Evolutionary conservation across 1,140 invertebrate genomes (phyloP), one percentile per base, ranked within the genome.

Genomic region (Chrysomallon squamiferum): DNA sequence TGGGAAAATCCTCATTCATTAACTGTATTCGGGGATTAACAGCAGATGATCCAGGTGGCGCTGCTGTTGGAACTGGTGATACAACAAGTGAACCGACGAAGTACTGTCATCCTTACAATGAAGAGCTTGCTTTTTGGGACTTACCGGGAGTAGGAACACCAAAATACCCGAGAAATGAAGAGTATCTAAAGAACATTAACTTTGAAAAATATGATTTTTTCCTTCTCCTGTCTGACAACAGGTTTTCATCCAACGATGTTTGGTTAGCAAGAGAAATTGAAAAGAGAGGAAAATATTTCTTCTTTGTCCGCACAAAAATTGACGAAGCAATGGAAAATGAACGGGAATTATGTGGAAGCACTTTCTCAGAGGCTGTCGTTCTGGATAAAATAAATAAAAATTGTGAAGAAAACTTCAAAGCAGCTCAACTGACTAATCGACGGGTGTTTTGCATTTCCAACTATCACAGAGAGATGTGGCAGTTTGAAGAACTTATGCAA

Each of bases 1-100:
- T 66, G 7, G 71, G 68, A 4, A 73, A 73, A 33, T 72, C 71
- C 4, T 58, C 35, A 15, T 70, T 73, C 35, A 70, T 73, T 13
- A 73, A 70, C 52, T 5, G 49, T 3, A n/a, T 73, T 15, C 61
- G 68, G 5, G 59, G 61, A 4, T 5, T 70, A 3, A 57, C 38
- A 15, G 68, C 65, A 54, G 52, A 52, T 15, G 62, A 68, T 56
- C 29, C 66, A 41, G 61, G 61, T 4, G 65, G 43, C 33, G 71
- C 71, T 22, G 20, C 32, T 27, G 71, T 73, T 27, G 72, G 72
- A 5, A n/a, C 62, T 22, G 62, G 38, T 2, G 72, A 73, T 32
- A 68, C 61, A 22, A 73, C 72, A 18, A 43, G 18, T 15, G 35
- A 62, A 25, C 61, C 59, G n/a, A 67, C 69, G 13, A 25, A 38